A percentile compares a stretch with the other conserved stretches of the same genome.
Evolutionary conservation across 2,113 vertebrate genomes (phyloP).

Genomic region (Gavia stellata): DNA sequence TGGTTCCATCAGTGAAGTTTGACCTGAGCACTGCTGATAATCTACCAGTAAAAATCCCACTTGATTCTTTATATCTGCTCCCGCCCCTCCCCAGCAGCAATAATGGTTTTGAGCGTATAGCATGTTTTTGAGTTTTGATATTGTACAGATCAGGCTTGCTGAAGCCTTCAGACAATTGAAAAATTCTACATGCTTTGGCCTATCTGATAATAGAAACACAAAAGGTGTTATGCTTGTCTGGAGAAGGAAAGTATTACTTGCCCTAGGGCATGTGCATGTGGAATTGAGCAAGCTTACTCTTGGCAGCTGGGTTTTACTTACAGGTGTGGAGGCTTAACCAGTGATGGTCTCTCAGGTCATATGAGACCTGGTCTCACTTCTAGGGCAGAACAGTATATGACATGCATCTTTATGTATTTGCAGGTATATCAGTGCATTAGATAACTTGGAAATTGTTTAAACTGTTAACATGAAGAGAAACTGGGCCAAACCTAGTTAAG

Average conservation of each 20-base stretch:
- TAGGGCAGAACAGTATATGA: background rate
- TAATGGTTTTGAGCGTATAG: background rate
- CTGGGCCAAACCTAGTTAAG: background rate
- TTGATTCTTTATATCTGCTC: background rate
- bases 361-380: background rate
- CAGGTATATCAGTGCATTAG: background rate
- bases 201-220: background rate
- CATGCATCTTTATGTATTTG: fast-evolving
- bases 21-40: background rate
- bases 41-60: background rate
- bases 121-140: background rate
- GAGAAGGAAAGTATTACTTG: background rate
- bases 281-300: background rate
- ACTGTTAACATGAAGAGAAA: background rate
- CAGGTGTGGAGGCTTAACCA: background rate
- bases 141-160: background rate
- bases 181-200: background rate
- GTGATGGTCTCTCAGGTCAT: background rate
- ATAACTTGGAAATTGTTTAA: background rate
- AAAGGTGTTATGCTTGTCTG: background rate
- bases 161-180: background rate
- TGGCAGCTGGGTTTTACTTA: background rate
- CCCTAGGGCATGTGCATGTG: background rate
- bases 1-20: background rate
- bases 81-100: fast-evolving